Evolutionary conservation across 2,113 vertebrate genomes (phyloP).

Genomic region (Gadus chalcogrammus): DNA sequence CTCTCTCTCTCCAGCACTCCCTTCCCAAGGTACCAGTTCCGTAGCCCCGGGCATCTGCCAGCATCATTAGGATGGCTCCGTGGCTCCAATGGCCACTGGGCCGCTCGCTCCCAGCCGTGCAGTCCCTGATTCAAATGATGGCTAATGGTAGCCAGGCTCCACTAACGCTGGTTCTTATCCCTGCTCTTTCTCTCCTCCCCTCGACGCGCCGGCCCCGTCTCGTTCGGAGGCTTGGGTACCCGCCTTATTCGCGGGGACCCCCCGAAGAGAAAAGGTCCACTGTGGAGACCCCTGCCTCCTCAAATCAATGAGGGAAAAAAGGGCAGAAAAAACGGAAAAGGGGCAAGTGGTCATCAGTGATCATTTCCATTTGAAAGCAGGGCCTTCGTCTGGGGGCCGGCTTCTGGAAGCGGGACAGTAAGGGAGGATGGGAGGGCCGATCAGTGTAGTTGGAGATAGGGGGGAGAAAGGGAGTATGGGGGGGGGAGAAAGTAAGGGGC

Average conservation of each 20-base stretch:
- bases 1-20: not conserved
- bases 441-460: constrained; percentile 1
- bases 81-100: constrained; percentile 33
- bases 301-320: constrained; percentile 40
- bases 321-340: constrained; percentile 26
- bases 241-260: constrained; percentile 48
- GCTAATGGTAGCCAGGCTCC: constrained; percentile 44
- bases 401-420: constrained; percentile 10
- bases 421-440: constrained; percentile 2
- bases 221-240: constrained; percentile 44
- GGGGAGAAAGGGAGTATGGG: constrained; percentile 5
- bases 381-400: not conserved
- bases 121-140: constrained; percentile 60
- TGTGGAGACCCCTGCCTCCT: constrained; percentile 34
- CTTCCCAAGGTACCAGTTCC: constrained; percentile 32
- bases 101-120: constrained; percentile 35
- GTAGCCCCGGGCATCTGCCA: constrained; percentile 40
- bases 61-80: constrained; percentile 40
- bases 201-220: constrained; percentile 1
- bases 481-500: constrained; percentile 4
- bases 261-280: constrained; percentile 29
- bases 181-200: constrained; percentile 12
- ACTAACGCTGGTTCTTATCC: constrained; percentile 38
- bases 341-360: constrained; percentile 13
- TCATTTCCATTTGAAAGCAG: constrained; percentile 67